Conservation (phyloP, 2,888 invertebrate genomes). For the Sycophila texana region DNA sequence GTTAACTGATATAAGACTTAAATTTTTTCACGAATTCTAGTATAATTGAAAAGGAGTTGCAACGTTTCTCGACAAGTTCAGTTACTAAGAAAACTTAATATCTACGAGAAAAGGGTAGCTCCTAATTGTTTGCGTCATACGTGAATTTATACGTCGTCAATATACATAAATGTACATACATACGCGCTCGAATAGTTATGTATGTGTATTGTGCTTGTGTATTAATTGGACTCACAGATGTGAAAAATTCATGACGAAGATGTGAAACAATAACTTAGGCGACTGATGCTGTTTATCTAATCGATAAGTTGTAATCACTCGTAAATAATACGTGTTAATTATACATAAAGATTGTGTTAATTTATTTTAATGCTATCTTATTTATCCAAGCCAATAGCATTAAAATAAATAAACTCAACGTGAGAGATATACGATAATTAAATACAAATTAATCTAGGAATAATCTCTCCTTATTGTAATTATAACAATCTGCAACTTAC, state of each 20-base stretch:
- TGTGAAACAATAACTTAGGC: slow-evolving; percentile 18
- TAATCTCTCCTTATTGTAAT: slow-evolving; percentile 26
- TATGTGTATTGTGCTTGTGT: slow-evolving; percentile 34
- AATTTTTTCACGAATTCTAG: slow-evolving; percentile 42
- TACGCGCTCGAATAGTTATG: slow-evolving; percentile 44
- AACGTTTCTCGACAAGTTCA: slow-evolving; percentile 45
- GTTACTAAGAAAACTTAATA: slow-evolving; percentile 32
- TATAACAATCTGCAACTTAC: slow-evolving; percentile 18
- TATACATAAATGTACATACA: slow-evolving; percentile 47
- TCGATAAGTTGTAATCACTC: slow-evolving; percentile 42
- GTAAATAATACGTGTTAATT: slow-evolving; percentile 47
- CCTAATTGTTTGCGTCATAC: slow-evolving; percentile 30
- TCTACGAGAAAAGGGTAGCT: slow-evolving; percentile 26
- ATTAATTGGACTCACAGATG: slow-evolving; percentile 25
- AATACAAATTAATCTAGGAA: slow-evolving; percentile 17
- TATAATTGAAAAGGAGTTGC: slow-evolving; percentile 40
- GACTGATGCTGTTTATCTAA: slow-evolving; percentile 37
- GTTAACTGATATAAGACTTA: slow-evolving; percentile 49
- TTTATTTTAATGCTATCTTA: no score
- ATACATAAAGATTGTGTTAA: background rate
- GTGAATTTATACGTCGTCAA: slow-evolving; percentile 39
- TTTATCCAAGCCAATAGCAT: background rate
- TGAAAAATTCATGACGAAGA: slow-evolving; percentile 18
- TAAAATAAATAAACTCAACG: slow-evolving; percentile 21
- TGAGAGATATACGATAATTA: slow-evolving; percentile 23